A percentile compares a stretch with the other conserved stretches of the same genome.
Evolutionary conservation across 2,113 vertebrate species (phyloP).

Genomic region (Promerops cafer): DNA sequence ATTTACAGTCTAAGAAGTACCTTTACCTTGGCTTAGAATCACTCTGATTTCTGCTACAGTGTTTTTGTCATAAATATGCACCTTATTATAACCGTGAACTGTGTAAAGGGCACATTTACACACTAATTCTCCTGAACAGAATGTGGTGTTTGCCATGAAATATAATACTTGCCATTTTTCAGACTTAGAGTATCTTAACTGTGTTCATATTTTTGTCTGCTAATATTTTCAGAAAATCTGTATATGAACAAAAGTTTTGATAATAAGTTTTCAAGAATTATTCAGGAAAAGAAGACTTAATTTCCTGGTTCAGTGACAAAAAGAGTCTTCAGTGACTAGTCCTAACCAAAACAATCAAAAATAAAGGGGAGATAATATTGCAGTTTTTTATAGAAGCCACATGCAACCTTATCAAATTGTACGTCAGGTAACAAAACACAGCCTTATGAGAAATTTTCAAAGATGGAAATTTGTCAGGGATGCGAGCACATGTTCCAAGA

Average conservation of each 20-base stretch:
- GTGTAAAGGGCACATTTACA: background rate
- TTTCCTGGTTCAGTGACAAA: background rate
- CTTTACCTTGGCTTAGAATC: constrained; percentile 75
- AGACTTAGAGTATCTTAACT: background rate
- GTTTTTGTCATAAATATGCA: constrained; percentile 44
- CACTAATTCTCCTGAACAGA: background rate
- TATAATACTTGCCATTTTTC: background rate
- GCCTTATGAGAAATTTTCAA: background rate
- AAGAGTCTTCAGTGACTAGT: background rate
- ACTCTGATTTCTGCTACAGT: constrained; percentile 35
- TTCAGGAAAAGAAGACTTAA: background rate
- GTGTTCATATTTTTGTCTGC: background rate
- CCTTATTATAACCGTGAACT: background rate
- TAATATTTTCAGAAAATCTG: background rate
- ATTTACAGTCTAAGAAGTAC: constrained; percentile 61
- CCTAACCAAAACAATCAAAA: background rate
- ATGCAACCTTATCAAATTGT: background rate
- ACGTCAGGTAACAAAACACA: background rate
- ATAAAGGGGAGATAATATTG: background rate
- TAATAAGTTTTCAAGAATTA: background rate
- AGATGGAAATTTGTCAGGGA: background rate
- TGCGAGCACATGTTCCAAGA: background rate
- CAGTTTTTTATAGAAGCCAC: background rate
- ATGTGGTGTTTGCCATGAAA: background rate
- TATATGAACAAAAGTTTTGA: background rate